Evolutionary conservation across 2,888 invertebrate genomes (phyloP), one percentile per base, ranked within the genome.

Genomic region (Prosopocoilus inquinatus): DNA sequence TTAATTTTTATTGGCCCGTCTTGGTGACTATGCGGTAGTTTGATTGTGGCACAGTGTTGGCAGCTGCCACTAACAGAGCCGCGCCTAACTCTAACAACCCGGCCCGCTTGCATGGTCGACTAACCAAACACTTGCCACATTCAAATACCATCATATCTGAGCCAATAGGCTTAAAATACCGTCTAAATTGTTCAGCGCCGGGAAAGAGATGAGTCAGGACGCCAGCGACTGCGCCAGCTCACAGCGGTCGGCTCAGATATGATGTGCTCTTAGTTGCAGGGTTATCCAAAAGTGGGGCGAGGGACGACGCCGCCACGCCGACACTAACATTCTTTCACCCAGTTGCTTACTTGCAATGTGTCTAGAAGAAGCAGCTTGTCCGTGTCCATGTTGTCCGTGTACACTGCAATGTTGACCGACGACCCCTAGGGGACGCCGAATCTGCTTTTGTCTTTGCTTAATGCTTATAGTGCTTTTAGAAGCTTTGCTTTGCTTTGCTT

Each of bases 101-200:
- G 67, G 58, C 64, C 65, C 63, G 66, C 67, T 67, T 67, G 67
- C 68, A 68, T 68, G 67, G 64, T 66, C 62, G 61, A 68, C 67
- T 68, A 67, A 67, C 64, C 55, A 50, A 62, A 70, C 72, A 72
- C 72, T 73, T 81, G 82, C 82, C 82, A 82, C 81, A 80, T 72
- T 82, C 82, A 82, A 82, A 81, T 78, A 79, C 79, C 74, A 81
- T 83, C 82, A 82, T 83, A 83, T 83, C 82, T 83, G 82, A 83
- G 82, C 82, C 82, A 81, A 79, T 78, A 64, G 65, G 64, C 64
- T 60, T 58, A n/a, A 43, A 43, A 43, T 15, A 13, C 32, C 28
- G 48, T 55, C 41, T 51, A 58, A 53, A 54, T 61, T 60, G 55
- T 55, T 60, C 70, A 71, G 72, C 75, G 78, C 78, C 79, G 79